A percentile compares a stretch with the other conserved stretches of the same genome.
phyloP scores from a whole-genome alignment of 1,140 invertebrate species.

The Ylistrum balloti region DNA sequence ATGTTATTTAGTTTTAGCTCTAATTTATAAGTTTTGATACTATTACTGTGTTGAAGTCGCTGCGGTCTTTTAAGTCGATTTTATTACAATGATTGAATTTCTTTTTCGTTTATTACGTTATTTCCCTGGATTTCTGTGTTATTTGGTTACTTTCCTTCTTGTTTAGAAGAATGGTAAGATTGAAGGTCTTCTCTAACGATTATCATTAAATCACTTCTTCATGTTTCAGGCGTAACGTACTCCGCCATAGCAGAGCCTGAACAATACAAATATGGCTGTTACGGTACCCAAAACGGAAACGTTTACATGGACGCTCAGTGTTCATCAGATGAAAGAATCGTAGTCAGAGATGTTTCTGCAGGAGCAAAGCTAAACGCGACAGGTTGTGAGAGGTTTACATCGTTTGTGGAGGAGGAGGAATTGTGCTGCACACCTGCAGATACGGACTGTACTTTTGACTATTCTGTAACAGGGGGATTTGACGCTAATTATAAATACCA shows the following conservation, averaged over 20 bases:
- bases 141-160: too few relatives aligned
- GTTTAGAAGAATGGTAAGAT: too few relatives aligned
- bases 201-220: background rate
- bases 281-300: background rate
- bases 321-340: background rate
- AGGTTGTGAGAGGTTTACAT: background rate
- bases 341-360: background rate
- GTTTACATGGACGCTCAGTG: constrained; percentile 18
- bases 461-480: background rate
- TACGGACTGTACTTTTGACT: background rate
- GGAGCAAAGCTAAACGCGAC: background rate
- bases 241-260: background rate
- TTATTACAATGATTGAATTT: too few relatives aligned
- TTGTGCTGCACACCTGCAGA: background rate
- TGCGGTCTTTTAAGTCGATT: too few relatives aligned
- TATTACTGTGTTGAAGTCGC: too few relatives aligned
- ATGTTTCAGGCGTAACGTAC: background rate
- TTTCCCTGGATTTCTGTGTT: background rate
- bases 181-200: too few relatives aligned
- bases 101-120: background rate
- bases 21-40: background rate
- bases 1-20: background rate
- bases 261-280: background rate
- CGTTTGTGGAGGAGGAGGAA: background rate
- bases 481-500: constrained; percentile 9